Evolutionary conservation across 1,140 invertebrate species (phyloP), one percentile per base, ranked within the genome.

Genomic region (Pantala flavescens): DNA sequence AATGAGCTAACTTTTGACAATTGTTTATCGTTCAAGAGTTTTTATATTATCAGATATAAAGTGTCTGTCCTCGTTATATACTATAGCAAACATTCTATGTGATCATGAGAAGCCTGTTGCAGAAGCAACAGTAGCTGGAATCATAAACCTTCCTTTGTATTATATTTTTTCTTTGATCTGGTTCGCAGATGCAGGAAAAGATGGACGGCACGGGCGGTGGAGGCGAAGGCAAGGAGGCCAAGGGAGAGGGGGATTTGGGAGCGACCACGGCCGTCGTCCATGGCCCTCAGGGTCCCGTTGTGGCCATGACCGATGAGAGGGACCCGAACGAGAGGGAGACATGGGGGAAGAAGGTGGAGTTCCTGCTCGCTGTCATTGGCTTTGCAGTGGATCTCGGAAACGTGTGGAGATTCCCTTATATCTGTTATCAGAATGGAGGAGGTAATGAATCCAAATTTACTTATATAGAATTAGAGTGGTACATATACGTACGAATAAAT

Each of bases 341-440:
- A 11, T 91, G 90, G 90, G 86, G 86, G 76, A 94, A 94, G 82
- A 96, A 96, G 83, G 90, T 93, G 28, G 94, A 96, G 83, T 96
- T 95, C 82, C 85, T 95, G 23, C 84, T 95, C 72, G 92, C 93
- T 11, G 92, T 95, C 70, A 90, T 95, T 75, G 93, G 93, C 0
- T 95, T 95, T 79, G 93, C 93, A 9, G 93, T 95, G 0, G 93
- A 94, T 82, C 85, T 93, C 42, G 91, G 90, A 70, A 93, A 93
- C 79, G 90, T 93, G 1, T 93, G 91, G 91, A 80, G 88, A 70
- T 87, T 88, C 76, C 84, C 83, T 9, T 85, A 84, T 77, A 78
- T 85, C 43, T 75, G 74, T 49, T 78, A 75, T 49, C 73, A 77
- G 76, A 77, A 75, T 43, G 76, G 76, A n/a, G 76, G 76, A 73